Percentiles rank a stretch among this genome's conserved stretches.
Evolutionary conservation across 2,113 vertebrate genomes (phyloP).

Genomic region (Ctenodactylus gundi): DNA sequence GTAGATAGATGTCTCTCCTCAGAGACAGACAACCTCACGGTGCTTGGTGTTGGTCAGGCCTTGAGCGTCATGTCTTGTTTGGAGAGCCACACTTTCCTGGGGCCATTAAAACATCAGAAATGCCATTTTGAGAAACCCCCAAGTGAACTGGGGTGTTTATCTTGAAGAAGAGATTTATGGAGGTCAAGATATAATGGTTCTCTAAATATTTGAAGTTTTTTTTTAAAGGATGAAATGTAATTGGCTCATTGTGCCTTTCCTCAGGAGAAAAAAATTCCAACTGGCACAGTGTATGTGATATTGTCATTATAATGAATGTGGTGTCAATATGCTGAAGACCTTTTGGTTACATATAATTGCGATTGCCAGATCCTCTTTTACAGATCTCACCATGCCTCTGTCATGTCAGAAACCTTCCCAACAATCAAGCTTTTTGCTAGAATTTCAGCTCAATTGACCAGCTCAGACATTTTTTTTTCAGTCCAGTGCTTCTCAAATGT

Average conservation of each 20-base stretch:
- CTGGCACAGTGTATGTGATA: background rate
- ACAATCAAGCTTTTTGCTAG: background rate
- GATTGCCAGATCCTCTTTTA: background rate
- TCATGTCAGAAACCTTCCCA: background rate
- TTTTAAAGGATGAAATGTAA: background rate
- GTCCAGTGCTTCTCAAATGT: background rate
- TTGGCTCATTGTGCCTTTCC: background rate
- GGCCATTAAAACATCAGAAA: slow-evolving; percentile 50
- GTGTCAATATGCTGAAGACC: background rate
- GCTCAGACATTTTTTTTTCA: background rate
- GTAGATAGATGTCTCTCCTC: background rate
- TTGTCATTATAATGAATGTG: background rate
- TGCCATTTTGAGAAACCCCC: background rate
- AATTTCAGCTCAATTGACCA: background rate
- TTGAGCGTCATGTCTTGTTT: background rate
- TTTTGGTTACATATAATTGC: background rate
- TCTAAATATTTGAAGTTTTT: slow-evolving; percentile 38
- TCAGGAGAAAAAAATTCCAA: background rate
- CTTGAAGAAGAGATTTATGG: slow-evolving; percentile 44
- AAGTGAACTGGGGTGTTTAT: slow-evolving; percentile 18
- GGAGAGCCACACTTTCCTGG: background rate
- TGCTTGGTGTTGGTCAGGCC: background rate
- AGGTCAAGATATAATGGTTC: background rate
- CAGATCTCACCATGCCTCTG: background rate
- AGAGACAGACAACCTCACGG: background rate